Conservation (phyloP, 2,888 invertebrate species). For the Drosophila ochracea region DNA sequence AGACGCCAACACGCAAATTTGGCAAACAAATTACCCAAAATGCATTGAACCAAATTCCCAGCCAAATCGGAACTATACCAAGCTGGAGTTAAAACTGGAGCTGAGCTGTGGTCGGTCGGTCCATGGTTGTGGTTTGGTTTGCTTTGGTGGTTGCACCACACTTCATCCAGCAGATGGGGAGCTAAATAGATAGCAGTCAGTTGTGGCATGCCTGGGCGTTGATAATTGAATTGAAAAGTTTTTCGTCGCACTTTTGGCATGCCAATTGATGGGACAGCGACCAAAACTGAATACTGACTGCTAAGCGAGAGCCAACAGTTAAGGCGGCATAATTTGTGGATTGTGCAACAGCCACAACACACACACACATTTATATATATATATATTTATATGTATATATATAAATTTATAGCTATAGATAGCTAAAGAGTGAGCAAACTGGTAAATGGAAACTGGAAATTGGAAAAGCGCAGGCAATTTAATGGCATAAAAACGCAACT, state of each 20-base stretch:
- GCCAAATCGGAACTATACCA: slow-evolving; percentile 56
- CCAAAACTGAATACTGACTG: slow-evolving; percentile 23
- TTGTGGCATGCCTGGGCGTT: slow-evolving; percentile 63
- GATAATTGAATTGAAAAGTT: slow-evolving; percentile 77
- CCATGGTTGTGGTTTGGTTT: not conserved
- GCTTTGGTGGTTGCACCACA: slow-evolving; percentile 10
- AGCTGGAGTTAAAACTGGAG: not conserved
- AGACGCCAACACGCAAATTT: slow-evolving; percentile 73
- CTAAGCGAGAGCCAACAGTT: slow-evolving; percentile 30
- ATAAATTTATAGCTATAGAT: not conserved
- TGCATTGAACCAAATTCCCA: slow-evolving; percentile 59
- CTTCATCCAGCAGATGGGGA: slow-evolving; percentile 10
- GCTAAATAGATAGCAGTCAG: slow-evolving; percentile 12
- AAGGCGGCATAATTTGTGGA: slow-evolving; percentile 64
- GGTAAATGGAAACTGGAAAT: slow-evolving; percentile 47
- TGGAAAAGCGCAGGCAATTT: slow-evolving; percentile 54
- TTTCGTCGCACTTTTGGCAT: slow-evolving; percentile 64
- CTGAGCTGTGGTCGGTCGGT: not conserved
- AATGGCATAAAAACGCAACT: slow-evolving; percentile 45
- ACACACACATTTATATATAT: too few relatives aligned
- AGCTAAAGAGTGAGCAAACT: slow-evolving; percentile 14
- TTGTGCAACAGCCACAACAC: slow-evolving; percentile 42
- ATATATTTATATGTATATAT: not conserved
- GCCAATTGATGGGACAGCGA: slow-evolving; percentile 53
- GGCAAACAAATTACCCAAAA: slow-evolving; percentile 73